Conservation (phyloP, 1,140 invertebrate species). For the Calliphora vicina region DNA sequence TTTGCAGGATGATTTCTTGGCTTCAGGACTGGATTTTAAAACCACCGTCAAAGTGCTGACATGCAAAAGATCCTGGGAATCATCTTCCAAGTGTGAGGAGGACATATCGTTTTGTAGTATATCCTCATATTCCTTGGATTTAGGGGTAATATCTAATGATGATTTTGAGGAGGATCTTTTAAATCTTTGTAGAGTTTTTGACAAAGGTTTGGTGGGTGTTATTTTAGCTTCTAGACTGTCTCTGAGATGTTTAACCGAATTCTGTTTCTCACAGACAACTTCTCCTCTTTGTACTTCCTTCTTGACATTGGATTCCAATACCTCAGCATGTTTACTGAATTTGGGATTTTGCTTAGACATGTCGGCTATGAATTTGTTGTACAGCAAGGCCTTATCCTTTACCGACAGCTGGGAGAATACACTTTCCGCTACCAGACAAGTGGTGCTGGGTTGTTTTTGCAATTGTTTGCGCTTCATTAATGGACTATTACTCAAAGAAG, state of each 20-base stretch:
- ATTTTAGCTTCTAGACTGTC: slow-evolving; percentile 56
- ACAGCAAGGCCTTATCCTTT: slow-evolving; percentile 55
- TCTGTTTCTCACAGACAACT: slow-evolving; percentile 51
- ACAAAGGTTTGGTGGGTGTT: slow-evolving; percentile 18
- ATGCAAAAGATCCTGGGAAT: slow-evolving; percentile 40
- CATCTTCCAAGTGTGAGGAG: background rate
- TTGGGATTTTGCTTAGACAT: slow-evolving; percentile 55
- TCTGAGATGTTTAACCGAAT: slow-evolving; percentile 51
- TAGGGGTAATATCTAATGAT: background rate
- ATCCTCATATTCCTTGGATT: slow-evolving; percentile 32
- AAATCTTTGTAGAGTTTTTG: slow-evolving; percentile 23
- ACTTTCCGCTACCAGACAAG: slow-evolving; percentile 55
- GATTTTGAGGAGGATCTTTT: background rate
- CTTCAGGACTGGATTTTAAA: slow-evolving; percentile 50
- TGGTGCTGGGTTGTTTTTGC: slow-evolving; percentile 29
- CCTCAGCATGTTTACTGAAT: slow-evolving; percentile 49
- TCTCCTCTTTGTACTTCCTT: slow-evolving; percentile 53
- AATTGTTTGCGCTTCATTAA: background rate
- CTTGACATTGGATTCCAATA: slow-evolving; percentile 47
- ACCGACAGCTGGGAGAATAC: slow-evolving; percentile 57
- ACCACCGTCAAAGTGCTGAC: slow-evolving; percentile 56
- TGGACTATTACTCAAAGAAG: background rate
- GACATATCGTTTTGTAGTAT: background rate
- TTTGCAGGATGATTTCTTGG: slow-evolving; percentile 52
- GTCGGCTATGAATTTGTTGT: slow-evolving; percentile 56